Evolutionary conservation across 2,888 invertebrate genomes (phyloP), one percentile per base, ranked within the genome.

Genomic region (Plebejus melissa): DNA sequence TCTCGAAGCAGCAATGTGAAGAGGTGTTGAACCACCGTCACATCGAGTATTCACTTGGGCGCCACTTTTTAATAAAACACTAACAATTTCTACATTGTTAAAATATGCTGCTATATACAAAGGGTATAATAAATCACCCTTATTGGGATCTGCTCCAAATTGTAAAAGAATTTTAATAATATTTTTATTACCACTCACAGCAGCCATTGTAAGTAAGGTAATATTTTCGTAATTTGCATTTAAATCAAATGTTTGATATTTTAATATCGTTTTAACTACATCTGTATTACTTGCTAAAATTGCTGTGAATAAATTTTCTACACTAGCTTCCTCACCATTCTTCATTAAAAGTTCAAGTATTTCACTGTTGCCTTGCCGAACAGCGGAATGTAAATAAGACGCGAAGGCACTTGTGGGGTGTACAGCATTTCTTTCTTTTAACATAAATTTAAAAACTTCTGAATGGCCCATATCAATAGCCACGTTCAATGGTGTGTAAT

Each of bases 91-190:
- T 6, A 54, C 72, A 32, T 72, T 46, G 50, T 72, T 32, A 72
- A 32, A 50, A 72, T 72, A 72, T 50, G 72, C 72, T 28, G 72
- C 72, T 50, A 72, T 50, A 54, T 72, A 54, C 54, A 72, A 16
- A 72, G 72, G 72, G 3, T 9, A 13, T 16, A 72, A 32, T 2
- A 22, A 22, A 22, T 32, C 41, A 32, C 7, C 50, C 4, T 50
- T 54, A 16, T 50, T 72, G 16, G 50, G 28, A 32, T 72, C 46
- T 6, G 72, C 72, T 13, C 72, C 72, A 50, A 13, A 50, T 16
- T 72, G 28, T 54, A 72, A 28, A 6, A 72, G 50, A 4, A 72
- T 28, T 54, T 46, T 72, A 32, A 36, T 28, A 41, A 72, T 72
- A 28, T 72, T 28, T 50, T 16, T 72, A 32, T 54, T 72, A n/a